These are phyloP conservation scores for Phylloscopus collybita DNA, from an alignment of 2,797 vertebrate genomes.

Conservation along the genomic window DNA sequence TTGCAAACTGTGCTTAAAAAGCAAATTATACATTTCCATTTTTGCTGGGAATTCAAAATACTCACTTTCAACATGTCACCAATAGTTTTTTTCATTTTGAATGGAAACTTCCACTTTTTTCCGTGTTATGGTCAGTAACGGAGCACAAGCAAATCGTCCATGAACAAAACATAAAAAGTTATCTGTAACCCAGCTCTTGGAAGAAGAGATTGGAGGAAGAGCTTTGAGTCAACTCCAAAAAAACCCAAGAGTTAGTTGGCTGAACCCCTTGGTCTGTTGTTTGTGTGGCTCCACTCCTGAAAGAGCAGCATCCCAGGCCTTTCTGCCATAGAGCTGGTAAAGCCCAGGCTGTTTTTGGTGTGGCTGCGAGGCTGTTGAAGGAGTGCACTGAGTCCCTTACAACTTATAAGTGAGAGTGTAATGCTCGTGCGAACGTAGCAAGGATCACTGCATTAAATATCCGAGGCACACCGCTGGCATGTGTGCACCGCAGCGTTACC, in stretches of 20 bases:
- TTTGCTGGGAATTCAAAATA: not conserved
- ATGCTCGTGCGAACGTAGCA: accelerated
- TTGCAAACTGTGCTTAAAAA: not conserved
- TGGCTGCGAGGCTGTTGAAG: accelerated
- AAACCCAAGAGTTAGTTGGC: not conserved
- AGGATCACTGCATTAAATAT: not conserved
- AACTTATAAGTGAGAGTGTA: not conserved
- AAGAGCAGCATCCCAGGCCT: not conserved
- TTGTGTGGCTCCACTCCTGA: accelerated
- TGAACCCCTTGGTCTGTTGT: accelerated
- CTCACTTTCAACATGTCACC: not conserved
- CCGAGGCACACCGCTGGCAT: accelerated
- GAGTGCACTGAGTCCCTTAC: not conserved
- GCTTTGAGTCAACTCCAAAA: too few species aligned
- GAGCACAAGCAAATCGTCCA: not conserved
- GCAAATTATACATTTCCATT: not conserved
- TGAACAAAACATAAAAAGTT: not conserved
- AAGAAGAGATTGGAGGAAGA: not conserved
- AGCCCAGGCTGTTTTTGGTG: not conserved
- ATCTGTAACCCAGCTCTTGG: not conserved
- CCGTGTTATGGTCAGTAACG: not conserved
- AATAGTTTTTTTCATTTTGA: not conserved
- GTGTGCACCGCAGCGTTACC: not conserved
- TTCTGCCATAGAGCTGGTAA: too few species aligned
- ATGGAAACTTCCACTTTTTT: not conserved